phyloP scores from a whole-genome alignment of 2,888 invertebrate species.

The Trypoxylon attenuatum region DNA sequence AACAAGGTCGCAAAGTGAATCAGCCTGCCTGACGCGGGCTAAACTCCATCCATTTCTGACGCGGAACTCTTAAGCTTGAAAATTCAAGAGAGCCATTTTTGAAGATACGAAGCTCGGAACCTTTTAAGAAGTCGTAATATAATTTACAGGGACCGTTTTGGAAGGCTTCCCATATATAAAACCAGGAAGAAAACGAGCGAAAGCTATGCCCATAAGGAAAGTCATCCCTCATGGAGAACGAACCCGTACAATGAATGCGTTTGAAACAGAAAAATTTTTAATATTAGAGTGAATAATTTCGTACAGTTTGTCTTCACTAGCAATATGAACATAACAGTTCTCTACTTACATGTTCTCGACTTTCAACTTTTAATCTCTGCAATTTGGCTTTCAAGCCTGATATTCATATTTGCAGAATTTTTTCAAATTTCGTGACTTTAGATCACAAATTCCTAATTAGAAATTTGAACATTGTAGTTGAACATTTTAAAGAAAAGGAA shows the following conservation, averaged over 20 bases:
- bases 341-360: too few species aligned
- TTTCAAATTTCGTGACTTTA: too few species aligned
- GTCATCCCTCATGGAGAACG: not conserved
- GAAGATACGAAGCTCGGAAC: not conserved
- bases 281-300: not conserved
- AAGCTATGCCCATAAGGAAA: not conserved
- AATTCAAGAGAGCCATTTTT: not conserved
- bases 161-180: not conserved
- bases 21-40: not conserved
- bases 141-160: not conserved
- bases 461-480: too few species aligned
- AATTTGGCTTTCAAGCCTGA: too few species aligned
- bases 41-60: not conserved
- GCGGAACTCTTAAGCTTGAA: not conserved
- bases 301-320: not conserved
- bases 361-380: too few species aligned
- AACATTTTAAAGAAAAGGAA: too few species aligned
- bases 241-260: not conserved
- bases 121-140: conserved; percentile 1
- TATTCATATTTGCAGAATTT: too few species aligned
- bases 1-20: too few species aligned
- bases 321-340: too few species aligned
- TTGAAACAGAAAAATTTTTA: not conserved
- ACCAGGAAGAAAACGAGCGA: not conserved
- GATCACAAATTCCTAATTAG: too few species aligned